These are phyloP conservation scores for Andrena bucephala DNA, from an alignment of 2,888 invertebrate species.

Conservation along the genomic window DNA sequence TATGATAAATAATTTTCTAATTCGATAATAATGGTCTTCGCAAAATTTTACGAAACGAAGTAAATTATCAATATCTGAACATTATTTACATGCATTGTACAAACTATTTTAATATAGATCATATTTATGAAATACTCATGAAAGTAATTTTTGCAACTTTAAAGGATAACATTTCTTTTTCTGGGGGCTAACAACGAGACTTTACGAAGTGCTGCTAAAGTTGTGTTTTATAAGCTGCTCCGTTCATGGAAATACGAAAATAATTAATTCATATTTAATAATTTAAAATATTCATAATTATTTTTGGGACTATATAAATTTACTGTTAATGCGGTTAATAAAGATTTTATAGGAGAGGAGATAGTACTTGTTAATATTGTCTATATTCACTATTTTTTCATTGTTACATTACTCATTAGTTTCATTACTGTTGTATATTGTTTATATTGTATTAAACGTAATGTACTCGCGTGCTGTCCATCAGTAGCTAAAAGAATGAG, in stretches of 20 bases:
- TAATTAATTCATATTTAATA: slow-evolving; percentile 20
- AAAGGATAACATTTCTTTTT: slow-evolving; percentile 18
- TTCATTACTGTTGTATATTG: slow-evolving; percentile 36
- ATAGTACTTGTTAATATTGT: slow-evolving; percentile 54
- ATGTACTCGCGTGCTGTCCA: slow-evolving; percentile 19
- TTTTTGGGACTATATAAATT: slow-evolving; percentile 42
- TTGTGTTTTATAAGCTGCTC: slow-evolving; percentile 8
- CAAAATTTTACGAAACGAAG: not conserved
- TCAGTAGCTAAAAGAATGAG: slow-evolving; percentile 21
- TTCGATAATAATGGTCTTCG: not conserved
- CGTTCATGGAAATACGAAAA: slow-evolving; percentile 13
- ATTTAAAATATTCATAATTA: slow-evolving; percentile 35
- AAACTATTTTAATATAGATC: slow-evolving; percentile 33
- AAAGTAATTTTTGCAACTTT: slow-evolving; percentile 21
- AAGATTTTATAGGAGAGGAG: slow-evolving; percentile 46
- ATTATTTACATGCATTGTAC: slow-evolving; percentile 44
- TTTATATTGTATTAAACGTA: slow-evolving; percentile 25
- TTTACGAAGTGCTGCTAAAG: not conserved
- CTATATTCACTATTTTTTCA: slow-evolving; percentile 40
- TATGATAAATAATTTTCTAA: slow-evolving; percentile 12
- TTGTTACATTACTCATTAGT: slow-evolving; percentile 27
- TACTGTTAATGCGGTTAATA: slow-evolving; percentile 50
- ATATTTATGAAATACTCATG: slow-evolving; percentile 10
- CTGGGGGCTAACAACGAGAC: slow-evolving; percentile 8
- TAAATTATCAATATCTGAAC: not conserved